Conservation (phyloP, 1,140 invertebrate genomes). For the Drosophila nebulosa region DNA sequence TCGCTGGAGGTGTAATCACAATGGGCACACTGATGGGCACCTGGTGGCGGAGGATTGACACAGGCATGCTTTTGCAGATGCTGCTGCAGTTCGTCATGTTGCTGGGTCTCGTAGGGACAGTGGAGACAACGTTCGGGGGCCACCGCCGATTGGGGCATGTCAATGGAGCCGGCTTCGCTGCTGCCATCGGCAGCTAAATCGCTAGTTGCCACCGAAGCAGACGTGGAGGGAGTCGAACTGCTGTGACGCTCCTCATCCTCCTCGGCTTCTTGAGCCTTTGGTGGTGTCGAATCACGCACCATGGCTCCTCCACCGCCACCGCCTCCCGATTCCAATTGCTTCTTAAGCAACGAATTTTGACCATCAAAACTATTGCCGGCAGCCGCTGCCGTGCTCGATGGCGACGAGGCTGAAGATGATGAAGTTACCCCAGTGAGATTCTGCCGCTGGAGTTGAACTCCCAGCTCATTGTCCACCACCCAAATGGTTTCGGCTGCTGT, state of each 20-base stretch:
- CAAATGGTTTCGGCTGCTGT: constrained; percentile 79
- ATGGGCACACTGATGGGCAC: constrained; percentile 88
- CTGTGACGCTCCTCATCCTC: constrained; percentile 53
- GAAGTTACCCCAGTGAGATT: constrained; percentile 43
- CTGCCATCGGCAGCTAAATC: constrained; percentile 64
- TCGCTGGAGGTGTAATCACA: constrained; percentile 89
- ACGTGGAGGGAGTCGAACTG: constrained; percentile 63
- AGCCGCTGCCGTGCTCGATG: not conserved
- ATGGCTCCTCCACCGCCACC: constrained; percentile 21
- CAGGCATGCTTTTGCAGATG: constrained; percentile 86
- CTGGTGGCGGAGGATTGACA: constrained; percentile 85
- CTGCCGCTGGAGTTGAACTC: constrained; percentile 65
- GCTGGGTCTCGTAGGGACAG: constrained; percentile 81
- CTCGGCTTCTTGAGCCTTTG: constrained; percentile 12
- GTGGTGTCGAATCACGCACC: constrained; percentile 14
- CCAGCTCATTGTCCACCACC: constrained; percentile 81
- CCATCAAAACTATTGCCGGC: constrained; percentile 43
- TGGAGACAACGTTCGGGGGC: constrained; percentile 85
- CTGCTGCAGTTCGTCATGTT: constrained; percentile 48
- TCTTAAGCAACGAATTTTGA: constrained; percentile 67
- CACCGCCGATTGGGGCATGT: constrained; percentile 82
- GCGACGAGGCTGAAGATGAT: constrained; percentile 23
- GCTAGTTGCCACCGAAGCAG: constrained; percentile 66
- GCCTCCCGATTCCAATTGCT: constrained; percentile 66
- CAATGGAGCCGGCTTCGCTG: constrained; percentile 60